Percentiles rank a stretch among this genome's conserved stretches.
Evolutionary conservation across 1,140 invertebrate genomes (phyloP).

Genomic region (Ostrea edulis): DNA sequence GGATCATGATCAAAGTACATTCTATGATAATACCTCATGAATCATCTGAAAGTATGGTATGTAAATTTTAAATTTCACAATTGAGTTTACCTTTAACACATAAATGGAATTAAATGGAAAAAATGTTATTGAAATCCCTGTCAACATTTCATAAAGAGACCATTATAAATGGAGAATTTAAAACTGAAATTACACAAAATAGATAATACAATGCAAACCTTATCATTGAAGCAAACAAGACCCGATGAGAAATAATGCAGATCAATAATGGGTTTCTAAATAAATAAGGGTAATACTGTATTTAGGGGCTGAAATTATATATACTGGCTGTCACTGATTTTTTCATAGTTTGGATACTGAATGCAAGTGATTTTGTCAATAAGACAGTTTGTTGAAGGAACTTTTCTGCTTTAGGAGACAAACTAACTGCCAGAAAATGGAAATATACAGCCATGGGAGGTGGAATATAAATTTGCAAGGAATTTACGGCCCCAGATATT

Average conservation of each 20-base stretch:
- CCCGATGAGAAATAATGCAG: conserved; percentile 21
- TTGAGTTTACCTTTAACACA: conserved; percentile 3
- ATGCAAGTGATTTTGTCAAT: neutral
- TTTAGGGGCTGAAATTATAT: conserved; percentile 7
- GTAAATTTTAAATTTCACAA: neutral
- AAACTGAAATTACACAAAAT: conserved; percentile 24
- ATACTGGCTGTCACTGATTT: neutral
- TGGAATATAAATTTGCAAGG: neutral
- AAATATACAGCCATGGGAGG: neutral
- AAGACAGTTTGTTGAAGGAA: neutral
- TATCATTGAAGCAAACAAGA: neutral
- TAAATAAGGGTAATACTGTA: conserved; percentile 8
- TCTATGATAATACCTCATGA: neutral
- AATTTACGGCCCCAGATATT: neutral
- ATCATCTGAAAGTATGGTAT: neutral
- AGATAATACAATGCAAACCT: neutral
- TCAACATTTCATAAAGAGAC: conserved; percentile 27
- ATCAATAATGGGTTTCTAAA: conserved; percentile 10
- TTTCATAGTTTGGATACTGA: neutral
- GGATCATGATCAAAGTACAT: neutral
- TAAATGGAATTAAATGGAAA: neutral
- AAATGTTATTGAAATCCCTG: neutral
- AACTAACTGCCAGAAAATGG: neutral
- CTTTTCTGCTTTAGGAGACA: neutral
- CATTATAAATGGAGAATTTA: conserved; percentile 38